Conservation (phyloP, 2,113 vertebrate species). For the Colius striatus region DNA sequence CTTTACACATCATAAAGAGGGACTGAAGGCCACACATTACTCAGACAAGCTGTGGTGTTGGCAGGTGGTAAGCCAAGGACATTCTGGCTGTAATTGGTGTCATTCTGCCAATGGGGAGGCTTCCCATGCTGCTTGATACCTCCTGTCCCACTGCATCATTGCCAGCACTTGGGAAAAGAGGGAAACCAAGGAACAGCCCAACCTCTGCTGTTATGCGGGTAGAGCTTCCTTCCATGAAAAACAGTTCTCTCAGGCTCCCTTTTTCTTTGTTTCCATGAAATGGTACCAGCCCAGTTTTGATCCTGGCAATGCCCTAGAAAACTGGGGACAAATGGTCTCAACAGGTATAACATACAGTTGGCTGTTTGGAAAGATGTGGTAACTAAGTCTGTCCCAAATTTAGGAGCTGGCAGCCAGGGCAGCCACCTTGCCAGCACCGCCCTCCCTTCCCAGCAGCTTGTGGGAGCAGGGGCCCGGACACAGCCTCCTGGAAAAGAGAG, state of each 20-base stretch:
- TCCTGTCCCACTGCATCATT: not conserved
- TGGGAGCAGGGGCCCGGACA: not conserved
- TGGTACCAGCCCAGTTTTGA: not conserved
- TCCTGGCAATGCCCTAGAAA: not conserved
- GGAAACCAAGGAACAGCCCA: not conserved
- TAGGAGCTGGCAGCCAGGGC: not conserved
- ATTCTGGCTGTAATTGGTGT: not conserved
- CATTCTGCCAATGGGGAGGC: not conserved
- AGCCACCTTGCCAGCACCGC: not conserved
- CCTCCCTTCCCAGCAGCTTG: not conserved
- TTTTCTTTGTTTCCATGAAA: not conserved
- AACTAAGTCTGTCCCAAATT: not conserved
- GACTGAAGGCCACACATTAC: not conserved
- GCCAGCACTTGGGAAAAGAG: not conserved
- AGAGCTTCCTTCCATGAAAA: not conserved
- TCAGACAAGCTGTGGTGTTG: not conserved
- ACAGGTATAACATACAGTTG: accelerated
- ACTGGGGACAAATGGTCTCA: not conserved
- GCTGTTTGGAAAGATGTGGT: not conserved
- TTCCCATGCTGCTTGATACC: not conserved
- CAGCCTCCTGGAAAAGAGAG: not conserved
- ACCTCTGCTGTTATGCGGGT: not conserved
- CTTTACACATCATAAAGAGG: not conserved
- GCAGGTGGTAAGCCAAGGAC: not conserved
- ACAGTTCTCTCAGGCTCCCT: not conserved